Base-by-base conservation (phyloP, 2,888 invertebrate species). In the Dynastes maya region DNA sequence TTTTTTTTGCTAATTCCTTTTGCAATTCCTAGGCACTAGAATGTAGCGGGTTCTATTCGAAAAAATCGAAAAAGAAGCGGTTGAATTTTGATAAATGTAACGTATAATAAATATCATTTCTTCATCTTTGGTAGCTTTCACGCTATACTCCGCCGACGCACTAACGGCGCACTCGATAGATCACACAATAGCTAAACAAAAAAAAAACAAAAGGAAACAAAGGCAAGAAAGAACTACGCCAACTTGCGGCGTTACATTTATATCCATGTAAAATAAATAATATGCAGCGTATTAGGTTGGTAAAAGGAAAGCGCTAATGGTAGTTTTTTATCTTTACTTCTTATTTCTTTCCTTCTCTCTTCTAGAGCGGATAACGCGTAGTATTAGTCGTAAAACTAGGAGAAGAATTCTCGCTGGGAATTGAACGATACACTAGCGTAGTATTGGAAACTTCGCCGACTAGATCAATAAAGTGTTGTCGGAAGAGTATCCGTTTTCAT, bases 401-500 rank as follows among this genome's bases (percentile, higher is more conserved):
- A 61, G 27, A 61, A 40, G 65, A 58, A 70, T 63, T 53, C 71
- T 61, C 79, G 27, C 13, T 51, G 72, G 72, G 72, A 76, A 55
- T 68, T 45, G 76, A 55, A 58, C 72, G 71, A 65, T 49, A 63
- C 72, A 76, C 45, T 29, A 27, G 29, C 70, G 75, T 37, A 11
- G 37, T 8, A 45, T 45, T 45, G 9, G 45, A 45, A 45, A 45
- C 45, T 8, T 45, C 65, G 29, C 71, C 64, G 76, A 72, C 71
- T 55, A 72, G 72, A 76, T 79, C 79, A 77, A 79, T 79, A 79
- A 77, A 79, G 77, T 79, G 76, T 77, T 77, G 79, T 79, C 79
- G 79, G 79, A 79, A 79, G 79, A 76, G 63, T 76, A n/a, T 53
- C 29, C 40, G 16, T 70, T 53, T 67, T 79, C 77, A 71, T 79